Conservation (phyloP, 2,888 invertebrate genomes). For the Hyles lineata region DNA sequence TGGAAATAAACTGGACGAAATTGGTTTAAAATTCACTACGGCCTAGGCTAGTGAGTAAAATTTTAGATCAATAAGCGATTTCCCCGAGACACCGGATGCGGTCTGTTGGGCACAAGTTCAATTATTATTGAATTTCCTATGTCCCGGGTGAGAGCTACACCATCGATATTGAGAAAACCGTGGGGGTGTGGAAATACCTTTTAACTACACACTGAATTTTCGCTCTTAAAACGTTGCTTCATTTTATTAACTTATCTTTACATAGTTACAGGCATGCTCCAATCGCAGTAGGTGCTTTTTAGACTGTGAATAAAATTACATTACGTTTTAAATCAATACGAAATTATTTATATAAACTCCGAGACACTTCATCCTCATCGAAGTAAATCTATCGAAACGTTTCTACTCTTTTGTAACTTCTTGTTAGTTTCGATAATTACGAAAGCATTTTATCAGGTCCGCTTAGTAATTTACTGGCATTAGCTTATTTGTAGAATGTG, state of each 20-base stretch:
- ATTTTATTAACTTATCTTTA: not conserved
- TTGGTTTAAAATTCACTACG: constrained; percentile 20
- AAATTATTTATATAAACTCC: constrained; percentile 33
- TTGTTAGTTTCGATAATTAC: constrained; percentile 63
- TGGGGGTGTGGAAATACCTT: constrained; percentile 48
- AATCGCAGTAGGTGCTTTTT: not conserved
- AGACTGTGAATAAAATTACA: not conserved
- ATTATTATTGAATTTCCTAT: constrained; percentile 81
- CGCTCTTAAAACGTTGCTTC: not conserved
- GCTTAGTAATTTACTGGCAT: not conserved
- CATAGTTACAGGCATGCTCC: too few species aligned
- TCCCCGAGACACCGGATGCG: constrained; percentile 77
- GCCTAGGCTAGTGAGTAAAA: constrained; percentile 46
- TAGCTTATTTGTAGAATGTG: constrained; percentile 2
- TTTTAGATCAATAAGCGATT: constrained; percentile 74
- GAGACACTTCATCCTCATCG: constrained; percentile 43
- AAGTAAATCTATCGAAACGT: constrained; percentile 52
- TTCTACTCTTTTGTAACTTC: constrained; percentile 48
- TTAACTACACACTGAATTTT: constrained; percentile 37
- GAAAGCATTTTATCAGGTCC: constrained; percentile 69
- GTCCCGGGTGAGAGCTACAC: constrained; percentile 50
- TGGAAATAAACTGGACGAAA: constrained; percentile 11
- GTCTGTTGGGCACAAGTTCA: constrained; percentile 72
- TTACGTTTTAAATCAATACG: constrained; percentile 9
- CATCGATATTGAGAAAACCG: constrained; percentile 33